These are phyloP conservation scores for Agonopterix arenella DNA, from an alignment of 2,888 invertebrate species.

Conservation along the genomic window DNA sequence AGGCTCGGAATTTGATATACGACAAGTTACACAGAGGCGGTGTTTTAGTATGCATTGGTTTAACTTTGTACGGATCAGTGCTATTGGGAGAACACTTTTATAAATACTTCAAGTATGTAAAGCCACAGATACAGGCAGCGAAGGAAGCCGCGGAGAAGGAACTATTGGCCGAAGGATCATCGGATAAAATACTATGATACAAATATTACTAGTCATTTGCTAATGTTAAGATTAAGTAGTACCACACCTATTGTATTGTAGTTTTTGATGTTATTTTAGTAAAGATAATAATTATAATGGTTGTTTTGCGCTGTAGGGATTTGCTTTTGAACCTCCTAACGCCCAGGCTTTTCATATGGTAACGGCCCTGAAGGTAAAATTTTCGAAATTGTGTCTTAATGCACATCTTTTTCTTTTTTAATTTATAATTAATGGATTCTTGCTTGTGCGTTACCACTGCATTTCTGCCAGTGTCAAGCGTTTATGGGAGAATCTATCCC, in stretches of 20 bases:
- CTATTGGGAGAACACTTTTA: slow-evolving; percentile 53
- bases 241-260: background rate
- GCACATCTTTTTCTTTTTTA: too few relatives aligned
- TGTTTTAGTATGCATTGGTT: slow-evolving; percentile 61
- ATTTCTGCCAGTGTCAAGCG: too few relatives aligned
- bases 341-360: too few relatives aligned
- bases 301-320: background rate
- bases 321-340: too few relatives aligned
- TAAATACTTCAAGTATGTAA: slow-evolving; percentile 57
- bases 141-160: slow-evolving; percentile 56
- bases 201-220: slow-evolving; percentile 16
- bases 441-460: too few relatives aligned
- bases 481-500: too few relatives aligned
- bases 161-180: slow-evolving; percentile 67
- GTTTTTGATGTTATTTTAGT: background rate
- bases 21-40: slow-evolving; percentile 68
- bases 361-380: too few relatives aligned
- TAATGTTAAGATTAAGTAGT: slow-evolving; percentile 8
- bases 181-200: slow-evolving; percentile 42
- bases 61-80: slow-evolving; percentile 49
- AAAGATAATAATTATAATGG: background rate
- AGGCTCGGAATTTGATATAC: slow-evolving; percentile 50
- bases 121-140: slow-evolving; percentile 54
- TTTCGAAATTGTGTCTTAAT: too few relatives aligned
- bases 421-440: too few relatives aligned